Base-by-base conservation (phyloP, 2,113 vertebrate genomes). In the Elachura formosa region DNA sequence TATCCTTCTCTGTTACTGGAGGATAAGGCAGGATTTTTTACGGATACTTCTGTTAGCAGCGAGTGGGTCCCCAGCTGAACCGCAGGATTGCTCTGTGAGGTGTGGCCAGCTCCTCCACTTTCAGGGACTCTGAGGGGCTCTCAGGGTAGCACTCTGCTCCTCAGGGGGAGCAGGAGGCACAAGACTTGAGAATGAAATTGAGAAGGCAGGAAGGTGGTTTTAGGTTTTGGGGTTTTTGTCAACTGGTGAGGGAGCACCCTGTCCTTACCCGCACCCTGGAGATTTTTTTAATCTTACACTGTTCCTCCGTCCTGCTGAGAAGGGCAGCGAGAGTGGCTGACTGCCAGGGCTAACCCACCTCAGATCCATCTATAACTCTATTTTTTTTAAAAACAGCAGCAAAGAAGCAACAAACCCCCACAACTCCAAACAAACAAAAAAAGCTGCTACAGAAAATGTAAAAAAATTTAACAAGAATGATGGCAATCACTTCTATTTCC, bases 121-220 rank as follows among this genome's bases (percentile, higher is more conserved):
- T 49, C 31, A 36, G 26, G 54, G 13, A 6, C 5, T 69, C 29
- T 12, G 3, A 16, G 38, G 23, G 49, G 4, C 17, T 28, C 33
- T 4, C 34, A 51, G 17, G 31, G 25, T 64, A 17, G 2, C 1
- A 25, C 33, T 51, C 41, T 18, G 34, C 28, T 33, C 12, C 61
- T 33, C 14, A 6, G 9, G 2, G 13, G 17, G 6, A 59, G 26
- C 7, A 61, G 9, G 5, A n/a, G 25, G 20, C 5, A n/a, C 41
- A 49, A 33, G 15, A 11, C 10, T 38, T 0, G 0, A 6, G 29
- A 29, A 12, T 14, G 21, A 71, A 21, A 5, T 1, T 49, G 23
- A 80, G 36, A 31, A 75, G 36, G 36, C 29, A 28, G 33, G 31
- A 40, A 29, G 24, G 4, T 31, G 9, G 1, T 1, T 61, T 87